Evolutionary conservation across 2,113 vertebrate species (phyloP).

Genomic region (Microtus ochrogaster): DNA sequence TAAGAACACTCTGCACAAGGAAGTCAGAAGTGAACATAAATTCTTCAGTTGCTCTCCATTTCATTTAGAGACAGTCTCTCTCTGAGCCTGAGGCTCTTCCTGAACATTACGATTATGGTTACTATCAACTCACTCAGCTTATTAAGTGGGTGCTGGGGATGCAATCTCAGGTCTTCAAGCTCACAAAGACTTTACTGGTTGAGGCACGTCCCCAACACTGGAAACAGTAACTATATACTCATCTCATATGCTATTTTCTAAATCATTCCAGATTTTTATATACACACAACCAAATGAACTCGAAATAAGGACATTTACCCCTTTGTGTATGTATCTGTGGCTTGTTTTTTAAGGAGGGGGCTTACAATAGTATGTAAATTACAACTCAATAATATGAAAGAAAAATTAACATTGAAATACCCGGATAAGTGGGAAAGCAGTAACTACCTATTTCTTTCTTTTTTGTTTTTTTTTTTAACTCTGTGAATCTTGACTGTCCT

Average conservation of each 20-base stretch:
- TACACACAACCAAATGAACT: not conserved
- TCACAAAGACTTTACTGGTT: not conserved
- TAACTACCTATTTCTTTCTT: not conserved
- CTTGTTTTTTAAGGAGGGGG: not conserved
- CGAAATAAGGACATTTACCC: not conserved
- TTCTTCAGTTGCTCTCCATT: not conserved
- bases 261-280: not conserved
- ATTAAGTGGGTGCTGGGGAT: not conserved
- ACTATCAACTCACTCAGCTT: too few relatives aligned
- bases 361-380: not conserved
- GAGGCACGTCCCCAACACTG: too few relatives aligned
- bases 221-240: not conserved
- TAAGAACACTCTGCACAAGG: not conserved
- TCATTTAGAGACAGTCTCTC: not conserved
- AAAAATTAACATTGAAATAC: not conserved
- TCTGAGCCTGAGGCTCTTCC: not conserved
- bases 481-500: not conserved
- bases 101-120: not conserved
- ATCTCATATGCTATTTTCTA: not conserved
- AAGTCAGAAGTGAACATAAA: not conserved
- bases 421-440: not conserved
- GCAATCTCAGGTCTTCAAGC: not conserved
- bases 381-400: not conserved
- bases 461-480: not conserved
- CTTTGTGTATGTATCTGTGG: not conserved